Evolutionary conservation across 2,888 invertebrate species (phyloP).

Genomic region (Cheilosia soror): DNA sequence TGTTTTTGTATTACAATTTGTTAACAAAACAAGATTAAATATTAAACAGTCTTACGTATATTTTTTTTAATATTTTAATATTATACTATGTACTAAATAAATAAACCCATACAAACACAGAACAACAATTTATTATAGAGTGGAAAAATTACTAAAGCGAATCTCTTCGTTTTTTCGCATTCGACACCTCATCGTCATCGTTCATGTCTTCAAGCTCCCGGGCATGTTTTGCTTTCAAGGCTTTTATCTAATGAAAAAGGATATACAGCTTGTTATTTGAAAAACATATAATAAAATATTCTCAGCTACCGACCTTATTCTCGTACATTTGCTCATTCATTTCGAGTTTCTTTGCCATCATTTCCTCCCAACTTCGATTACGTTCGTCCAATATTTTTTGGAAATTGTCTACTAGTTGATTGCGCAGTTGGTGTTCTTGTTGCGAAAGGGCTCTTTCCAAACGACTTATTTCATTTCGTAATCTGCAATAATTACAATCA

Average conservation of each 20-base stretch:
- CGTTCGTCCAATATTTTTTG: slow-evolving; percentile 77
- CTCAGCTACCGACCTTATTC: slow-evolving; percentile 76
- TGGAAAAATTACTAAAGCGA: not conserved
- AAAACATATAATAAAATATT: not conserved
- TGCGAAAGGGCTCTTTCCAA: slow-evolving; percentile 69
- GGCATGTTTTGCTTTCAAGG: slow-evolving; percentile 54
- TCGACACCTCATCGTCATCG: slow-evolving; percentile 58
- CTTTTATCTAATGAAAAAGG: slow-evolving; percentile 36
- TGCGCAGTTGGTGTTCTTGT: slow-evolving; percentile 79
- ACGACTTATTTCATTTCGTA: slow-evolving; percentile 57
- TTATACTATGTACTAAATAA: too few species aligned
- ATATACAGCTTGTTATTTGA: not conserved
- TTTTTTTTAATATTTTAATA: too few species aligned
- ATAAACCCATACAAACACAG: too few species aligned
- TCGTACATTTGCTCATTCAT: slow-evolving; percentile 79
- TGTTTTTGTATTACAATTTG: too few species aligned
- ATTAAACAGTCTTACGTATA: too few species aligned
- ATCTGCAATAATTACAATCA: slow-evolving; percentile 47
- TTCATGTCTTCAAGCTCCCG: slow-evolving; percentile 58
- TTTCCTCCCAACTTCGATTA: slow-evolving; percentile 77
- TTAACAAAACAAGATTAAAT: too few species aligned
- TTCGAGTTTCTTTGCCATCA: slow-evolving; percentile 76
- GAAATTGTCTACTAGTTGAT: slow-evolving; percentile 79
- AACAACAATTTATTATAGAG: too few species aligned
- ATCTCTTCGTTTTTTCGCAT: slow-evolving; percentile 55